A percentile compares a stretch with the other conserved stretches of the same genome.
phyloP scores from a whole-genome alignment of 2,797 vertebrate species.

The Odontamblyopus rebecca region DNA sequence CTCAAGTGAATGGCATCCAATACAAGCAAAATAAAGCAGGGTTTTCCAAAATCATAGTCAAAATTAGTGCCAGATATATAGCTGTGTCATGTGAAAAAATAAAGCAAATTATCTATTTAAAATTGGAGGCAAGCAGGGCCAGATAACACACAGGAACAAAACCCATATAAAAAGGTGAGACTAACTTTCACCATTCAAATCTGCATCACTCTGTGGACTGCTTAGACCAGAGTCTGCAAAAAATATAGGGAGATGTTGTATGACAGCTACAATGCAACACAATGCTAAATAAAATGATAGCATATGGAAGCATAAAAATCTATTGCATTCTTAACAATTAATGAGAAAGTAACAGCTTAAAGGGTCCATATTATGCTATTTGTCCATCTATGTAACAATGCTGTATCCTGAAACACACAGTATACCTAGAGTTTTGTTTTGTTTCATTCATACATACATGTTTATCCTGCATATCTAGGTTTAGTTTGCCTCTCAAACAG shows the following conservation, averaged over 20 bases:
- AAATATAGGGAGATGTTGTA: constrained; percentile 76
- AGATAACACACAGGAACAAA: constrained; percentile 61
- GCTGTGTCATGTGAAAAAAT: constrained; percentile 55
- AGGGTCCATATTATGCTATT: too few relatives aligned
- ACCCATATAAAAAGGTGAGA: constrained; percentile 73
- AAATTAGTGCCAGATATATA: constrained; percentile 65
- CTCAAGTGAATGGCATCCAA: constrained; percentile 66
- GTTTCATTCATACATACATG: too few relatives aligned
- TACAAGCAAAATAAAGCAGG: constrained; percentile 43
- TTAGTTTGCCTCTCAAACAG: too few relatives aligned
- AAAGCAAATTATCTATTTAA: constrained; percentile 62
- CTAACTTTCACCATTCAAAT: constrained; percentile 98
- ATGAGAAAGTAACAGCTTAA: constrained; percentile 1
- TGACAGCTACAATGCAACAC: constrained; percentile 59
- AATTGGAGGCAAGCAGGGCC: constrained; percentile 65
- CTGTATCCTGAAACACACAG: too few relatives aligned
- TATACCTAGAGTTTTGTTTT: too few relatives aligned
- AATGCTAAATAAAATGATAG: constrained; percentile 5
- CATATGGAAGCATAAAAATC: constrained; percentile 10
- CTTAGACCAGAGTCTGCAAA: constrained; percentile 98
- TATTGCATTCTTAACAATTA: constrained; percentile 17
- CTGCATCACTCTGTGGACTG: constrained; percentile 95
- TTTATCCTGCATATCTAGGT: too few relatives aligned
- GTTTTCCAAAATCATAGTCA: constrained; percentile 46
- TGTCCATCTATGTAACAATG: too few relatives aligned